phyloP scores from a whole-genome alignment of 1,140 invertebrate genomes.

The Drosophila parabipectinata region DNA sequence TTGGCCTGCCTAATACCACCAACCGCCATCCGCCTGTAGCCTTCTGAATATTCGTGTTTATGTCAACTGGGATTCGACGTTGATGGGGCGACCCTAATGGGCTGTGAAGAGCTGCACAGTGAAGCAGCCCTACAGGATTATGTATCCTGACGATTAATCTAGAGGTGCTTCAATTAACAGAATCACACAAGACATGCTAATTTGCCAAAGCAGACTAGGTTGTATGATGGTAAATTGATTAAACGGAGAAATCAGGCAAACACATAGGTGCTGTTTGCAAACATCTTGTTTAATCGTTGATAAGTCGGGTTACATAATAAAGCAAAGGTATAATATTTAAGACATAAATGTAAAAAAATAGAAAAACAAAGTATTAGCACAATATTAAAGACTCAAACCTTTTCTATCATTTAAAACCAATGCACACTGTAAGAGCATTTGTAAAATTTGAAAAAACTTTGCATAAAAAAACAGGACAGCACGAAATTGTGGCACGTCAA shows the following conservation, averaged over 20 bases:
- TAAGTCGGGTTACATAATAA: no score
- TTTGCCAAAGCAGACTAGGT: neutral
- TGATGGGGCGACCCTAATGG: conserved; percentile 36
- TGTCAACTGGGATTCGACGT: conserved; percentile 35
- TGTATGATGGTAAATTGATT: neutral
- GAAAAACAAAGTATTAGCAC: no score
- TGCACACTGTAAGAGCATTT: conserved; percentile 3
- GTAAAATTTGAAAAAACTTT: neutral
- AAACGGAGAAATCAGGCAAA: neutral
- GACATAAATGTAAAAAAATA: no score
- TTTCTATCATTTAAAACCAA: neutral
- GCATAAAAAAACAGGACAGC: conserved; percentile 14
- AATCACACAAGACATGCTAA: neutral
- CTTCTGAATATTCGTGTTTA: conserved; percentile 30
- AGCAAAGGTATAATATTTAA: no score
- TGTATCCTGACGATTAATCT: conserved; percentile 4
- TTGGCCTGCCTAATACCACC: conserved; percentile 3
- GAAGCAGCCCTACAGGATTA: conserved; percentile 9
- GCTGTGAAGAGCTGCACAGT: conserved; percentile 22
- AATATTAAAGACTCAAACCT: no score
- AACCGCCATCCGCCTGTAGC: neutral
- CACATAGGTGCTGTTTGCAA: no score
- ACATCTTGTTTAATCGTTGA: no score
- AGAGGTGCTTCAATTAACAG: conserved; percentile 19
- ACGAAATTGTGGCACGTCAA: conserved; percentile 37